A percentile compares a stretch with the other conserved stretches of the same genome.
Evolutionary conservation across 2,888 invertebrate genomes (phyloP).

Genomic region (Drosophila demipolita): DNA sequence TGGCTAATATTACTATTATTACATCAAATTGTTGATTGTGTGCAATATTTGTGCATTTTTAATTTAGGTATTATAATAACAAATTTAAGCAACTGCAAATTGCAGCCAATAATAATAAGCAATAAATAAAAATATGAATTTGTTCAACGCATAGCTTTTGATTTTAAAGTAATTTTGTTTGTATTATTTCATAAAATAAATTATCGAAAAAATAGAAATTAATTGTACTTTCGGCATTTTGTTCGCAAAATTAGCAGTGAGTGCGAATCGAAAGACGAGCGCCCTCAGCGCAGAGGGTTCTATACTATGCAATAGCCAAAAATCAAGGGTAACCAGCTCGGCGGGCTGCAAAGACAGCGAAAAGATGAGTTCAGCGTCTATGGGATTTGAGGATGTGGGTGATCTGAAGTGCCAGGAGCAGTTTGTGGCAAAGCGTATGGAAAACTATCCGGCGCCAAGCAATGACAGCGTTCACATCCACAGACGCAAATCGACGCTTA

Average conservation of each 20-base stretch:
- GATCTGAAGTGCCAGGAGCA: constrained; percentile 21
- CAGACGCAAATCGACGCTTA: neutral
- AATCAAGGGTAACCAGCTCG: constrained; percentile 11
- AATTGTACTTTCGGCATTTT: constrained; percentile 29
- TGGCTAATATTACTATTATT: neutral
- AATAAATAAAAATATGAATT: neutral
- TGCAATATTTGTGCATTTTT: neutral
- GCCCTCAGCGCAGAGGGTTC: constrained; percentile 20
- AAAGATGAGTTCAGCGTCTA: neutral
- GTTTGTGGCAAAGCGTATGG: constrained; percentile 28
- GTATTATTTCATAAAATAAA: constrained; percentile 21
- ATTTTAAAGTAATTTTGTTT: constrained; percentile 6
- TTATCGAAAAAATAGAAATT: constrained; percentile 32
- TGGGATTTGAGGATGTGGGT: neutral
- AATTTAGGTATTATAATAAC: neutral
- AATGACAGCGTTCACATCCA: neutral
- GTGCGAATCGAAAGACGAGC: constrained; percentile 11
- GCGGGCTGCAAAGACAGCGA: neutral
- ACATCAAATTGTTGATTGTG: neutral
- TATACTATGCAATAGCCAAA: constrained; percentile 34
- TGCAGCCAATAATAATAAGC: neutral
- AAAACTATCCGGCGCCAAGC: constrained; percentile 55
- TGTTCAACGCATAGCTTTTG: constrained; percentile 1
- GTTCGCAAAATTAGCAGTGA: constrained; percentile 34
- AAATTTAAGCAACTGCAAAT: neutral